Evolutionary conservation across 1,140 invertebrate genomes (phyloP).

Genomic region (Dendroctonus ponderosae): DNA sequence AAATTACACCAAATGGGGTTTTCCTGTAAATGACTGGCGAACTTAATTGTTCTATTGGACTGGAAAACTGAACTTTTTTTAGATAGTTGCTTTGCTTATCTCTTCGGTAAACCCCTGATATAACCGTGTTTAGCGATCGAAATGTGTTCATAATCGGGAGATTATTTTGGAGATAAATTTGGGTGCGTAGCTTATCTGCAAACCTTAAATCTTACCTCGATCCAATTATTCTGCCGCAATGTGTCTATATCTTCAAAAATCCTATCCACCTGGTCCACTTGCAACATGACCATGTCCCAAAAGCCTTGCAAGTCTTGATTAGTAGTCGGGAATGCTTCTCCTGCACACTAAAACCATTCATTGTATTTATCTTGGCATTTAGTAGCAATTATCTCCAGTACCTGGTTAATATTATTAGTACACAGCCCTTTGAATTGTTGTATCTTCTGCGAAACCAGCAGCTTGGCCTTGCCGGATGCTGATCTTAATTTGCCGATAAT

Average conservation of each 20-base stretch:
- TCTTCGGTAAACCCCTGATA: too few relatives aligned
- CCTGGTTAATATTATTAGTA: conserved; percentile 69
- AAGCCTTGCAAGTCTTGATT: conserved; percentile 88
- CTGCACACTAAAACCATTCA: conserved; percentile 55
- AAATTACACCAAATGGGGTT: too few relatives aligned
- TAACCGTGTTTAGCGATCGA: too few relatives aligned
- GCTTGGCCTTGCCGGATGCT: conserved; percentile 85
- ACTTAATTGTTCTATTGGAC: too few relatives aligned
- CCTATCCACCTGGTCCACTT: conserved; percentile 78
- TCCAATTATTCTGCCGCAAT: conserved; percentile 71
- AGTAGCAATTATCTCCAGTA: conserved; percentile 49
- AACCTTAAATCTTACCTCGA: conserved; percentile 39
- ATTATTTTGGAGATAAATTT: too few relatives aligned
- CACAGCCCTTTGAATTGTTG: conserved; percentile 88
- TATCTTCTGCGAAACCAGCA: conserved; percentile 89
- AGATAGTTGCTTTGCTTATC: too few relatives aligned
- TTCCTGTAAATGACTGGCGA: too few relatives aligned
- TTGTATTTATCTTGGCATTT: not conserved
- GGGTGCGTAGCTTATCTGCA: not conserved
- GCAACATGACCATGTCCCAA: conserved; percentile 95
- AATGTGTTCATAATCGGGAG: too few relatives aligned
- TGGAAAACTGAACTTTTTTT: too few relatives aligned
- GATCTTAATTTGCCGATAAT: conserved; percentile 79
- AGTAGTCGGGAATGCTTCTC: conserved; percentile 84
- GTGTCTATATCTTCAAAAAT: conserved; percentile 75